phyloP scores from a whole-genome alignment of 2,113 vertebrate species.

The Lophius piscatorius region DNA sequence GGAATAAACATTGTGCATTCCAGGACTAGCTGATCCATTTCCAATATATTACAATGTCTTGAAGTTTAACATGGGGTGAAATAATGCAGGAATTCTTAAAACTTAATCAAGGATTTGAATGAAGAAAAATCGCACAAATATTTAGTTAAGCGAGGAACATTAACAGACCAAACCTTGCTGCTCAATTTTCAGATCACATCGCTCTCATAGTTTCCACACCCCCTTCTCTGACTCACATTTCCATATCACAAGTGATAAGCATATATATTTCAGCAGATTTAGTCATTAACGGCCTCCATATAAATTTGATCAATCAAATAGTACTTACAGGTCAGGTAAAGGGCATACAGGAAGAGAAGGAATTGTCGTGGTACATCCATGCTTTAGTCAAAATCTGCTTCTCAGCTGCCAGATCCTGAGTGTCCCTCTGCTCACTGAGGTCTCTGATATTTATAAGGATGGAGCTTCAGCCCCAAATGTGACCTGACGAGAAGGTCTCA shows the following conservation, averaged over 20 bases:
- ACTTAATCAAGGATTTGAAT: too few relatives aligned
- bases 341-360: constrained; percentile 58
- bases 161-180: not conserved
- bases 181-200: too few relatives aligned
- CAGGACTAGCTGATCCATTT: not conserved
- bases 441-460: constrained; percentile 69
- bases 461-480: constrained; percentile 54
- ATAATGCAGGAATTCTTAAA: not conserved
- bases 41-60: not conserved
- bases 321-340: constrained; percentile 79
- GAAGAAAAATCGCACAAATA: too few relatives aligned
- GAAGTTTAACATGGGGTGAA: not conserved
- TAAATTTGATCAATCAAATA: constrained; percentile 20
- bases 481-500: constrained; percentile 52
- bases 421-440: constrained; percentile 30
- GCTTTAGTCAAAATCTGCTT: constrained; percentile 45
- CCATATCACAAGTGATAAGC: not conserved
- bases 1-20: not conserved
- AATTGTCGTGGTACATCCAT: constrained; percentile 37
- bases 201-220: not conserved
- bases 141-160: not conserved
- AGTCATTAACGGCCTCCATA: not conserved
- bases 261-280: too few relatives aligned
- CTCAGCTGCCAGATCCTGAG: constrained; percentile 46
- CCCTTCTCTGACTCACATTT: not conserved